Evolutionary conservation across 2,797 vertebrate genomes (phyloP).

Genomic region (Myripristis murdjan): DNA sequence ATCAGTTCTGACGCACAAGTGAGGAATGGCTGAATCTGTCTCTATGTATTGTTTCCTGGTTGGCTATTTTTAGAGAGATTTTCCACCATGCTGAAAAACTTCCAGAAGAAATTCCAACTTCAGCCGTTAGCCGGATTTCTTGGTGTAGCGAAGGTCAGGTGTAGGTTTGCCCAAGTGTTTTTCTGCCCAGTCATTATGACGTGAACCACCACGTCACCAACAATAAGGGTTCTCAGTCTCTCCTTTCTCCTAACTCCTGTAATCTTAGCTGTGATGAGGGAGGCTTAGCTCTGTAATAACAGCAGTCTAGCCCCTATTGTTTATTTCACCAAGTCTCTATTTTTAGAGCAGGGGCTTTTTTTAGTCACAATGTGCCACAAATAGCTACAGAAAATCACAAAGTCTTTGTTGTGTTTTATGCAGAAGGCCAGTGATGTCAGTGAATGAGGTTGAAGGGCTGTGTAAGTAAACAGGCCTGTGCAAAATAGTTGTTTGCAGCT

Average conservation of each 20-base stretch:
- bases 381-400: constrained; percentile 64
- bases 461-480: constrained; percentile 50
- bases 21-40: not conserved
- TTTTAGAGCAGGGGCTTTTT: constrained; percentile 73
- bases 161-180: constrained; percentile 52
- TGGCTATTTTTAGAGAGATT: constrained; percentile 58
- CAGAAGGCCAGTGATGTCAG: constrained; percentile 64
- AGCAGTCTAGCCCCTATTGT: constrained; percentile 69
- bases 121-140: constrained; percentile 58
- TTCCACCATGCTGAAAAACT: constrained; percentile 39
- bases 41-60: constrained; percentile 32
- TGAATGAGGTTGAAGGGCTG: constrained; percentile 46
- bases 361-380: constrained; percentile 68
- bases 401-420: constrained; percentile 69
- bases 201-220: constrained; percentile 72
- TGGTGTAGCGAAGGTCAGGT: constrained; percentile 63
- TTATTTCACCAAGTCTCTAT: constrained; percentile 66
- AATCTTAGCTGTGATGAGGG: constrained; percentile 63
- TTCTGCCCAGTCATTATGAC: constrained; percentile 79
- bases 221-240: constrained; percentile 69
- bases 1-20: constrained; percentile 34
- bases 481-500: constrained; percentile 35
- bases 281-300: constrained; percentile 69
- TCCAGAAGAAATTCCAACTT: constrained; percentile 59
- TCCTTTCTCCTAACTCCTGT: constrained; percentile 54